phyloP scores from a whole-genome alignment of 2,797 vertebrate species.

The Geotria australis region DNA sequence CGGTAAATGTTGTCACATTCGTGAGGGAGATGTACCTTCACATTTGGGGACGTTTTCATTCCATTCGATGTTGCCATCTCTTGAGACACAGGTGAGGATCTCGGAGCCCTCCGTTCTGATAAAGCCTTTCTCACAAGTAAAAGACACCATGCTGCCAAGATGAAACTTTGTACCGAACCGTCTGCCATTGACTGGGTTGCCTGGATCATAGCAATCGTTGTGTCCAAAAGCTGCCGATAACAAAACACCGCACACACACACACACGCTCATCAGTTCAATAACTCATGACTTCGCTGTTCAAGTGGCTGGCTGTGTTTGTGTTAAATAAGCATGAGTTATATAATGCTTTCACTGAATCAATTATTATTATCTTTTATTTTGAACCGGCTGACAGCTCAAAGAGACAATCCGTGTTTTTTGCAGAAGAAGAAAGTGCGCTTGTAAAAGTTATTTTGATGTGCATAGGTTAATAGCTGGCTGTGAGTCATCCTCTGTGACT shows the following conservation, averaged over 20 bases:
- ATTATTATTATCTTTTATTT: too few species aligned
- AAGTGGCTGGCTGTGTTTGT: too few species aligned
- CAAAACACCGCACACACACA: neutral
- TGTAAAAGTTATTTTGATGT: too few species aligned
- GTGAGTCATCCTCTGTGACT: too few species aligned
- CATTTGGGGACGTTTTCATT: conserved; percentile 71
- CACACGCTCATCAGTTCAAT: neutral
- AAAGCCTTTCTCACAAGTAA: conserved; percentile 81
- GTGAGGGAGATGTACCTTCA: conserved; percentile 32
- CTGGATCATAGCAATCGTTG: conserved; percentile 81
- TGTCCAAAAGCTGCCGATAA: conserved; percentile 47
- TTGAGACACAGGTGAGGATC: conserved; percentile 66
- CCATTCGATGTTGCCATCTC: conserved; percentile 88
- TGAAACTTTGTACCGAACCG: conserved; percentile 80
- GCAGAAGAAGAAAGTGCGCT: too few species aligned
- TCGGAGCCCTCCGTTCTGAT: conserved; percentile 75
- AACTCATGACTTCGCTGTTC: neutral
- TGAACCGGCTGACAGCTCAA: too few species aligned
- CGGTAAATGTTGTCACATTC: neutral
- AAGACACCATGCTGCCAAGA: conserved; percentile 80
- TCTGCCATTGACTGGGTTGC: conserved; percentile 74
- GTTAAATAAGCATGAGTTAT: too few species aligned
- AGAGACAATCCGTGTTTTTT: too few species aligned
- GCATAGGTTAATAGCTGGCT: too few species aligned
- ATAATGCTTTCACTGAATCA: too few species aligned